These are phyloP conservation scores for Holacanthella duospinosa DNA, from an alignment of 2,888 invertebrate genomes.

Conservation along the genomic window DNA sequence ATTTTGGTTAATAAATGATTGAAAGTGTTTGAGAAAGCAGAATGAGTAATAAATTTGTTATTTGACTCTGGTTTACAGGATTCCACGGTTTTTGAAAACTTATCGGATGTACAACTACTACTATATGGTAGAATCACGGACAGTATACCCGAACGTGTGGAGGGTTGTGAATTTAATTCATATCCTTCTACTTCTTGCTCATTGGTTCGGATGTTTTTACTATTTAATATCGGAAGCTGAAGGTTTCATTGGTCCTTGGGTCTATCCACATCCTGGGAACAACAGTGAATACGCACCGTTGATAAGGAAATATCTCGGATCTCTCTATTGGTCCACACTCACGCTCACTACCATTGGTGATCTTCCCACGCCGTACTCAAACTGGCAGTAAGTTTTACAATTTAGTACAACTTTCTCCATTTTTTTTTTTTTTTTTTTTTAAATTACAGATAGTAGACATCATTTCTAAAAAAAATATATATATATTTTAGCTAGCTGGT, in stretches of 20 bases:
- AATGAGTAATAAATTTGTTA: too few relatives aligned
- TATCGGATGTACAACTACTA: slow-evolving; percentile 87
- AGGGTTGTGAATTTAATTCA: slow-evolving; percentile 89
- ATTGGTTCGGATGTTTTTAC: slow-evolving; percentile 98
- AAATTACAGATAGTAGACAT: neutral
- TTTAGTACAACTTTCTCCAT: neutral
- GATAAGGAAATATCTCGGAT: slow-evolving; percentile 84
- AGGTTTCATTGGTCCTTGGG: slow-evolving; percentile 81
- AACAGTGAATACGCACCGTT: slow-evolving; percentile 77
- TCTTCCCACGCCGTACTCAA: slow-evolving; percentile 87
- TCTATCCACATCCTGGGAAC: slow-evolving; percentile 61
- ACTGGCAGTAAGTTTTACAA: slow-evolving; percentile 73
- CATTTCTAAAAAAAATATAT: neutral
- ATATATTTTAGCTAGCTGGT: neutral
- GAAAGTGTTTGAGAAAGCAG: too few relatives aligned
- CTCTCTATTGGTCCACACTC: slow-evolving; percentile 91
- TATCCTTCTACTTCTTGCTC: slow-evolving; percentile 83
- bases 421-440: too few relatives aligned
- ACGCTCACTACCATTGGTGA: slow-evolving; percentile 93
- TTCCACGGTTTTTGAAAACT: slow-evolving; percentile 78
- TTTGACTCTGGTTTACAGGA: too few relatives aligned
- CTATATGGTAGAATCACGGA: slow-evolving; percentile 90
- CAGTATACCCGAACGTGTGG: slow-evolving; percentile 93
- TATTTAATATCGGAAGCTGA: slow-evolving; percentile 85
- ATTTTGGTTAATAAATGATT: too few relatives aligned